These are phyloP conservation scores for Orius insidiosus DNA, from an alignment of 1,140 invertebrate species.

Conservation along the genomic window DNA sequence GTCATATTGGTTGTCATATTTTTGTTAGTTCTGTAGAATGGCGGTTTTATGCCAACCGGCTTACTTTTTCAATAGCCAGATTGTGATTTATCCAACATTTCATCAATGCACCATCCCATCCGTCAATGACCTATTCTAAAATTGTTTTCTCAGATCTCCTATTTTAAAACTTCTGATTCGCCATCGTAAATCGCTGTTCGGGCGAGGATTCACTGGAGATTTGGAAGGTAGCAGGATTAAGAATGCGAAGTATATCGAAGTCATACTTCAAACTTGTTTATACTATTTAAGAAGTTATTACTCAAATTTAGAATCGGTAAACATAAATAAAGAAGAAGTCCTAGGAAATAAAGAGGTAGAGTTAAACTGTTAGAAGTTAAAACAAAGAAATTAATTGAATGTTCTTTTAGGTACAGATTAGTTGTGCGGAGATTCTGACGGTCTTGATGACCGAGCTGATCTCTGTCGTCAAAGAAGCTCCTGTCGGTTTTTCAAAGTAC, in stretches of 20 bases:
- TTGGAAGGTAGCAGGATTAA: conserved; percentile 35
- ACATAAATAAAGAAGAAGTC: conserved; percentile 53
- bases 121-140: too few species aligned
- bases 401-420: conserved; percentile 42
- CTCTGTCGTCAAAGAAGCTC: conserved; percentile 65
- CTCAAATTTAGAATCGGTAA: conserved; percentile 42
- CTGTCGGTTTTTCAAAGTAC: conserved; percentile 62
- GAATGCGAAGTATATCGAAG: conserved; percentile 70
- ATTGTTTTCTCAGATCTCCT: conserved; percentile 24
- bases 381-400: too few species aligned
- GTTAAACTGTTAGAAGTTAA: too few species aligned
- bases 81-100: too few species aligned
- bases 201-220: conserved; percentile 58
- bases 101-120: too few species aligned
- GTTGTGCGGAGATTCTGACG: conserved; percentile 60
- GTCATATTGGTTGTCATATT: too few species aligned
- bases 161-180: conserved; percentile 48
- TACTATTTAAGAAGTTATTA: conserved; percentile 71
- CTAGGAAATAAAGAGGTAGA: conserved; percentile 47
- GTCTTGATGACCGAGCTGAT: conserved; percentile 60
- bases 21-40: too few species aligned
- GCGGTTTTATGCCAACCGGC: too few species aligned
- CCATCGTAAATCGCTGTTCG: conserved; percentile 65
- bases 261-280: conserved; percentile 58
- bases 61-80: too few species aligned